Evolutionary conservation across 2,797 vertebrate genomes (phyloP).

Genomic region (Pangasius macronema): DNA sequence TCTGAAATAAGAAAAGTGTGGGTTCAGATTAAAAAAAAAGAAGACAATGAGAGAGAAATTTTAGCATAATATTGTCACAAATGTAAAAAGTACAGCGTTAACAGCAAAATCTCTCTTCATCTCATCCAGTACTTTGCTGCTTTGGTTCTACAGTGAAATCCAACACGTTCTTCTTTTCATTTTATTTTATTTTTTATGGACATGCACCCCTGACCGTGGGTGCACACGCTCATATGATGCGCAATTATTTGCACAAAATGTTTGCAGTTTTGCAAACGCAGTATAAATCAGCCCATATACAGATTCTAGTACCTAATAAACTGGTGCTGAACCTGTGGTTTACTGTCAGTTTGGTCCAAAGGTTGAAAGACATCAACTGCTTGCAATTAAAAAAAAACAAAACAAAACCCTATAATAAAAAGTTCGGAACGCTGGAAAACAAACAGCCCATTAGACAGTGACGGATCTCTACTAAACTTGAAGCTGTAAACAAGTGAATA

Average conservation of each 20-base stretch:
- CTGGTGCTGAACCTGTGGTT: slow-evolving; percentile 9
- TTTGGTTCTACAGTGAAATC: not conserved
- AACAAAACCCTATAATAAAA: not conserved
- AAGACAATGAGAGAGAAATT: not conserved
- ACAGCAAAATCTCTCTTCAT: not conserved
- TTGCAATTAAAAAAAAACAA: not conserved
- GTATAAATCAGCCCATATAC: slow-evolving; percentile 28
- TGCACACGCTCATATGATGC: not conserved
- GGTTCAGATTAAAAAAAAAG: not conserved
- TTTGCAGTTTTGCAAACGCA: not conserved
- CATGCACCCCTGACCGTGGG: not conserved
- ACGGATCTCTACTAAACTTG: slow-evolving; percentile 41
- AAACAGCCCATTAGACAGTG: slow-evolving; percentile 40
- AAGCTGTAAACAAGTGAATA: slow-evolving; percentile 63
- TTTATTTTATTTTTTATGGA: not conserved
- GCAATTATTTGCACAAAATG: not conserved
- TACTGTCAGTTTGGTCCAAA: slow-evolving; percentile 55
- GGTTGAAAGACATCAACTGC: slow-evolving; percentile 2
- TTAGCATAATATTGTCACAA: not conserved
- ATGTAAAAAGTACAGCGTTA: not conserved
- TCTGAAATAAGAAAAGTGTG: not conserved
- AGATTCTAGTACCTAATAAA: not conserved
- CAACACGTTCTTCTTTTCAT: not conserved
- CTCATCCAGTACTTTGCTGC: not conserved
- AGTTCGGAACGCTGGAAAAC: slow-evolving; percentile 28